These are phyloP conservation scores for Chloebia gouldiae DNA, from an alignment of 2,113 vertebrate species.

Conservation along the genomic window DNA sequence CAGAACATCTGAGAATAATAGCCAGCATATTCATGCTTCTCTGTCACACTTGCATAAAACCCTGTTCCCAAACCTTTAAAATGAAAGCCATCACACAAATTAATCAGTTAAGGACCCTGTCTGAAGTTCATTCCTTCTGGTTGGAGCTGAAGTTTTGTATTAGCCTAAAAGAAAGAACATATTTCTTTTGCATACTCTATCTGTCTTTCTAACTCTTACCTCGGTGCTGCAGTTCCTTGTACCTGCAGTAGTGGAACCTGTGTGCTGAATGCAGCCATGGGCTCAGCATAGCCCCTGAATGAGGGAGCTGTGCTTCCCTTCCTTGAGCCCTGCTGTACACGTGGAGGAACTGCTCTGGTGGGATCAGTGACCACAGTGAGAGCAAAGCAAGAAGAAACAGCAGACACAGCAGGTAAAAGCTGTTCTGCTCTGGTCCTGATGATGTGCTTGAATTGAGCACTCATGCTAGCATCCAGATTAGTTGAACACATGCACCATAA, in stretches of 20 bases:
- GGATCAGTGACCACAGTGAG: background rate
- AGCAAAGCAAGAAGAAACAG: background rate
- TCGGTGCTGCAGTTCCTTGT: background rate
- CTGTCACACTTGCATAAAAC: background rate
- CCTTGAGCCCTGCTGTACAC: background rate
- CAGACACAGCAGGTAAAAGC: background rate
- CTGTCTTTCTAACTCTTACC: background rate
- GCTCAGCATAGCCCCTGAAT: background rate
- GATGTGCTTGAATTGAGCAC: background rate
- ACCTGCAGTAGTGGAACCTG: background rate
- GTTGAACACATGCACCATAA: background rate
- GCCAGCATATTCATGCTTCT: background rate
- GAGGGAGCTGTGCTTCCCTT: background rate
- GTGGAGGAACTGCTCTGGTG: background rate
- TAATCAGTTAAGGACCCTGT: background rate
- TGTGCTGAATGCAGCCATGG: background rate
- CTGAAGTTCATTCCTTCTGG: background rate
- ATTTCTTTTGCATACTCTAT: background rate
- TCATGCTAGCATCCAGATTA: background rate
- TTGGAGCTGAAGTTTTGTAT: background rate
- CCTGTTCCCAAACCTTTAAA: background rate
- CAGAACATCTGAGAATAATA: conserved; percentile 40
- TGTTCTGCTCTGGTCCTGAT: background rate
- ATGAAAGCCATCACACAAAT: conserved; percentile 1
- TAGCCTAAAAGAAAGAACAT: background rate